Percentiles rank a stretch among this genome's conserved stretches.
phyloP scores from a whole-genome alignment of 1,140 invertebrate genomes.

The Ericerus pela region DNA sequence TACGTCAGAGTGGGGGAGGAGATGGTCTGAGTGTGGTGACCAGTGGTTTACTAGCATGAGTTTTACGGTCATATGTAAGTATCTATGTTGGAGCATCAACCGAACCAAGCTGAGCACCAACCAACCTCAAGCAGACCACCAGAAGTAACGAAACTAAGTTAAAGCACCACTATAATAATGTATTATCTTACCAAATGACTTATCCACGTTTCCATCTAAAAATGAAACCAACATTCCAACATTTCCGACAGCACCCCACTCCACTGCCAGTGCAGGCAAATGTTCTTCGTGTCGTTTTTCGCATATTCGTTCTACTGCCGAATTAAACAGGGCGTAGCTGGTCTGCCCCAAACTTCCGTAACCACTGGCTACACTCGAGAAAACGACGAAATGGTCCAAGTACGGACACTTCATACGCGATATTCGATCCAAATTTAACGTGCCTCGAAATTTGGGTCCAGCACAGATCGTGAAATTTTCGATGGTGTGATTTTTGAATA shows the following conservation, averaged over 20 bases:
- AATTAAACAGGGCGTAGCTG: constrained; percentile 21
- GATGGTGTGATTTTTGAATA: not conserved
- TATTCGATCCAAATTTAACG: not conserved
- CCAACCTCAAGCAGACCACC: no score
- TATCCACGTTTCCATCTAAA: not conserved
- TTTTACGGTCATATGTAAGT: not conserved
- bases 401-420: constrained; percentile 27
- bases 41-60: not conserved
- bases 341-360: constrained; percentile 21
- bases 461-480: not conserved
- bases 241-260: constrained; percentile 19
- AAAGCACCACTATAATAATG: not conserved
- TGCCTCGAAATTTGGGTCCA: not conserved
- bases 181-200: not conserved
- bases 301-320: constrained; percentile 22
- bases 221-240: not conserved
- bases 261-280: constrained; percentile 21
- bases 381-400: constrained; percentile 25
- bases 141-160: no score
- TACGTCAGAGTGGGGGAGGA: not conserved
- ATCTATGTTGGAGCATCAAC: no score
- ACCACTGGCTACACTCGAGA: constrained; percentile 20
- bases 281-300: constrained; percentile 15
- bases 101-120: no score
- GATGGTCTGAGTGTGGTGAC: not conserved